A percentile compares a stretch with the other conserved stretches of the same genome.
Conservation (phyloP, 2,797 vertebrate genomes). For the Salarias fasciatus region DNA sequence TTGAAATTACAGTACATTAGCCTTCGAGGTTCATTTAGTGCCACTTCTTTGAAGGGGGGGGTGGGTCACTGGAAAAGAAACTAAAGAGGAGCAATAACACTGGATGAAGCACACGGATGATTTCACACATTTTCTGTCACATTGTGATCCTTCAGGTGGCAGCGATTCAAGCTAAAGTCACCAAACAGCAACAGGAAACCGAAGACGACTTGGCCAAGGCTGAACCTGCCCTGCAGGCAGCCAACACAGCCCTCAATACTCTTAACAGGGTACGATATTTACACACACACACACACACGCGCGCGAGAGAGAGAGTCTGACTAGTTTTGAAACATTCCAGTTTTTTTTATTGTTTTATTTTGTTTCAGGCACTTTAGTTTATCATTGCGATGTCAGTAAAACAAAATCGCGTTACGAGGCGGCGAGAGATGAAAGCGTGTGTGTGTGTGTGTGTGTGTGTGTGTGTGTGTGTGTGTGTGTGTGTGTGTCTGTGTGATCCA, state of each 20-base stretch:
- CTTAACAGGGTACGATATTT: slow-evolving; percentile 77
- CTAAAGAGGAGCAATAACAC: neutral
- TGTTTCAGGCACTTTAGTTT: neutral
- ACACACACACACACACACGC: neutral
- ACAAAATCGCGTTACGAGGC: slow-evolving; percentile 3
- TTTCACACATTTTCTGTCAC: neutral
- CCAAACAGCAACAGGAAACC: slow-evolving; percentile 81
- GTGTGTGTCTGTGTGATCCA: slow-evolving; percentile 38
- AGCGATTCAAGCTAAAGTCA: slow-evolving; percentile 82
- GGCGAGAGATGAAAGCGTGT: neutral
- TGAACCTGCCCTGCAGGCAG: slow-evolving; percentile 79
- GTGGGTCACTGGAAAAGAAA: neutral
- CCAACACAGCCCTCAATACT: slow-evolving; percentile 81
- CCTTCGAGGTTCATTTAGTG: neutral
- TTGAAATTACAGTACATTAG: neutral
- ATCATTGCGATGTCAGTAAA: neutral
- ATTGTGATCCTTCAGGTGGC: slow-evolving; percentile 65
- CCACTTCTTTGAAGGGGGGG: neutral
- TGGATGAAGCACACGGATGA: neutral
- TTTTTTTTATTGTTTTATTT: slow-evolving; percentile 10
- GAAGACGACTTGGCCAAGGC: slow-evolving; percentile 84
- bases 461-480: too few species aligned
- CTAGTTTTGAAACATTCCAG: neutral
- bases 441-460: too few species aligned
- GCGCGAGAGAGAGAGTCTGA: too few species aligned